A percentile compares a stretch with the other conserved stretches of the same genome.
phyloP scores from a whole-genome alignment of 2,888 invertebrate genomes.

The Stegana nigrithorax region DNA sequence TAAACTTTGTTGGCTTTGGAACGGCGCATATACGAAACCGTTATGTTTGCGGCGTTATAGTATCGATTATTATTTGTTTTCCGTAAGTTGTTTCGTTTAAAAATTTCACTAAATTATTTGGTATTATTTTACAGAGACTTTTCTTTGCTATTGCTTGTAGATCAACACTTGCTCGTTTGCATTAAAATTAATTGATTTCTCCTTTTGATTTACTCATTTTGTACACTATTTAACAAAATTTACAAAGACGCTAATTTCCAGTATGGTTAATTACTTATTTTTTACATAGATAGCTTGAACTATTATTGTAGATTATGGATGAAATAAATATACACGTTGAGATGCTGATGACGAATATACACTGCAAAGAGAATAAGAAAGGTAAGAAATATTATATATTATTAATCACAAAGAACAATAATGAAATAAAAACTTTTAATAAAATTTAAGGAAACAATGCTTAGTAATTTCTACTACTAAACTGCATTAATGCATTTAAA shows the following conservation, averaged over 20 bases:
- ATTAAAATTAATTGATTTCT: slow-evolving; percentile 30
- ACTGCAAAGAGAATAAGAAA: slow-evolving; percentile 44
- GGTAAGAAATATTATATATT: not conserved
- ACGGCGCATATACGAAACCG: slow-evolving; percentile 1
- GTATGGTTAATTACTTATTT: slow-evolving; percentile 31
- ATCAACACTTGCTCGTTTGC: too few relatives aligned
- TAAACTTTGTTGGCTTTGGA: not conserved
- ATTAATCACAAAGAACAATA: not conserved
- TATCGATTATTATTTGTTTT: slow-evolving; percentile 45
- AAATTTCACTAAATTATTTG: slow-evolving; percentile 45
- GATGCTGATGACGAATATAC: slow-evolving; percentile 61
- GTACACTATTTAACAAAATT: slow-evolving; percentile 19
- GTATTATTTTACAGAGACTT: slow-evolving; percentile 36
- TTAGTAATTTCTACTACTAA: not conserved
- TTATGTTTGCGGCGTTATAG: too few relatives aligned
- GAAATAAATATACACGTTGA: slow-evolving; percentile 48
- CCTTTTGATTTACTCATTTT: slow-evolving; percentile 31
- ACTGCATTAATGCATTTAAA: not conserved
- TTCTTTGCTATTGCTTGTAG: too few relatives aligned
- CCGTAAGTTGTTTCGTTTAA: slow-evolving; percentile 47
- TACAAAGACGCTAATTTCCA: slow-evolving; percentile 11
- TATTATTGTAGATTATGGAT: not conserved
- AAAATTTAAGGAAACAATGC: too few relatives aligned
- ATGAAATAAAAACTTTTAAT: not conserved
- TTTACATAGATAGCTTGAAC: slow-evolving; percentile 55